Base-by-base conservation (phyloP, 2,888 invertebrate genomes). In the Thereva nobilitata region DNA sequence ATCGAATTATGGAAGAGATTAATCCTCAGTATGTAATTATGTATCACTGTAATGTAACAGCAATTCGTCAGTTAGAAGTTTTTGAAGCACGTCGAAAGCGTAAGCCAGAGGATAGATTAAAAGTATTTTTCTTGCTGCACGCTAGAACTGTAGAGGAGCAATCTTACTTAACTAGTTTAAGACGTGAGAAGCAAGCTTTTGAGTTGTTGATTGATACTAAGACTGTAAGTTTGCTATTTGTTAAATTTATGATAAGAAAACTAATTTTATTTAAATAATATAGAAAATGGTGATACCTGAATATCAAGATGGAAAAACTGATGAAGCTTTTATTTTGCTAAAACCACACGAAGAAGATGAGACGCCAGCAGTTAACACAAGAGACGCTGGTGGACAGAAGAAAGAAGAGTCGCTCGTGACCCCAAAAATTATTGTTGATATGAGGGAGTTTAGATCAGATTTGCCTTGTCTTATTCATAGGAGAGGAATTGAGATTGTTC, bases 401-500 rank as follows among this genome's bases (percentile, higher is more conserved):
- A 45, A 9, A 63, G 66, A 67, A 70, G 71, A 49, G 4, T 45
- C 44, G 44, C 52, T 34, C 2, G 57, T 71, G 2, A 72, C 73
- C 54, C 84, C 85, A 3, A 83, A 84, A 73, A 82, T 93, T 37
- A 87, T 99, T 72, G 97, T 99, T 9, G 99, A 99, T 80, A 95
- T 97, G 91, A 85, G 99, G 72, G 99, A 99, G 82, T 99, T 99
- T 79, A 87, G 97, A 45, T 96, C 97, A 65, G 97, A 98, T 79
- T 83, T 99, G 57, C 99, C 99, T 0, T 90, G 95, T 2, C 83
- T 98, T 55, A 87, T 99, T 67, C 97, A 99, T 78, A 90, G 91
- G 76, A 87, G 94, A 64, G 96, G 96, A 5, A 91, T 99, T 68
- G 92, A 94, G 76, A 91, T 99, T 61, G 89, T 95, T 72, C 95